Percentiles rank a stretch among this genome's conserved stretches.
phyloP scores from a whole-genome alignment of 2,113 vertebrate genomes.

The Pogona vitticeps region DNA sequence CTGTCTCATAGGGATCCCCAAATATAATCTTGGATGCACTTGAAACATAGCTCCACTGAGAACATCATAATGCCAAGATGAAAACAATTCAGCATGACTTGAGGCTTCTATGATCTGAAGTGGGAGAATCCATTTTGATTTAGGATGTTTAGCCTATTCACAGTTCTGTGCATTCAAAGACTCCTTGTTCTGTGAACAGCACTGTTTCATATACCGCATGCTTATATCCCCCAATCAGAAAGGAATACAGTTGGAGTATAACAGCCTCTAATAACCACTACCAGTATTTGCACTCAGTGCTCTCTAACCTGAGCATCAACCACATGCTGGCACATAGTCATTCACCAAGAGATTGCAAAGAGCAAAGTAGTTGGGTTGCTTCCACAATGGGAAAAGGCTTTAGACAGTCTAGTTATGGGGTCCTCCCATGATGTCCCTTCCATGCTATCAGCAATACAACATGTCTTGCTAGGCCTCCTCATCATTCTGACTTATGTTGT shows the following conservation, averaged over 20 bases:
- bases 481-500: neutral
- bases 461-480: neutral
- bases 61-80: accelerated
- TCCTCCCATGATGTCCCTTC: neutral
- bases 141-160: neutral
- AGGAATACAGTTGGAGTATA: neutral
- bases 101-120: neutral
- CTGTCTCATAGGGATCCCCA: accelerated
- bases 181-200: neutral
- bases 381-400: neutral
- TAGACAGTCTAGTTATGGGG: neutral
- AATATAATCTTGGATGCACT: neutral
- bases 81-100: constrained; percentile 3
- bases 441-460: neutral
- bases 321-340: neutral
- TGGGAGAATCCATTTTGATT: neutral
- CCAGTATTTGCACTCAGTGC: neutral
- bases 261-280: neutral
- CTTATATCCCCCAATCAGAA: neutral
- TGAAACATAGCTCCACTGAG: neutral
- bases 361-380: neutral
- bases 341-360: neutral
- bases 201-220: neutral
- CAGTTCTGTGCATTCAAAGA: neutral
- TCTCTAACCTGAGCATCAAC: neutral